A percentile compares a stretch with the other conserved stretches of the same genome.
Evolutionary conservation across 1,140 invertebrate genomes (phyloP).

Genomic region (Penaeus indicus): DNA sequence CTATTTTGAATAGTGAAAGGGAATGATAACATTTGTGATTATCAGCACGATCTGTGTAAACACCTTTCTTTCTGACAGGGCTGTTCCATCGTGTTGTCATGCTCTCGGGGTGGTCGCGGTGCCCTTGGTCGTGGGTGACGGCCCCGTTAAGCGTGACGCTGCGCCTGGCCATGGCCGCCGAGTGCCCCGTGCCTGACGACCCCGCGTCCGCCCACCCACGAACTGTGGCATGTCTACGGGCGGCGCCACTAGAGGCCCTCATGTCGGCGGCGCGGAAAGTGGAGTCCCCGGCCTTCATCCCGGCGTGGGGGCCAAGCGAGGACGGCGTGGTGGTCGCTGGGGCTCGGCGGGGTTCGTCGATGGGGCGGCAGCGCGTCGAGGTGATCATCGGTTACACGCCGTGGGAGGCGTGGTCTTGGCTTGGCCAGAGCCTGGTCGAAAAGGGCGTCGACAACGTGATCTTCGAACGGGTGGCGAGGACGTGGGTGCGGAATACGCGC

Average conservation of each 20-base stretch:
- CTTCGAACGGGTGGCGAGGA: slow-evolving; percentile 62
- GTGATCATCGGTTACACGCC: slow-evolving; percentile 72
- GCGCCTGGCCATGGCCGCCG: slow-evolving; percentile 60
- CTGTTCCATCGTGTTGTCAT: slow-evolving; percentile 76
- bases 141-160: slow-evolving; percentile 67
- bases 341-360: slow-evolving; percentile 22
- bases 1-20: too few species aligned
- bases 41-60: background rate
- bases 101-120: slow-evolving; percentile 79
- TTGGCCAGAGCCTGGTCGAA: slow-evolving; percentile 59
- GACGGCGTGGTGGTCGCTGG: slow-evolving; percentile 84
- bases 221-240: slow-evolving; percentile 79
- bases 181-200: slow-evolving; percentile 64
- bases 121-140: slow-evolving; percentile 75
- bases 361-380: slow-evolving; percentile 91
- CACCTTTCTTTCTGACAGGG: slow-evolving; percentile 68
- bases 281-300: slow-evolving; percentile 84
- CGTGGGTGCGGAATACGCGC: slow-evolving; percentile 66
- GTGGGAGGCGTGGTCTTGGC: slow-evolving; percentile 65
- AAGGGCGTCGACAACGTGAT: slow-evolving; percentile 61
- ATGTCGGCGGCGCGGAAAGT: slow-evolving; percentile 80
- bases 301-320: slow-evolving; percentile 86
- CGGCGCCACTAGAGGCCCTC: slow-evolving; percentile 82
- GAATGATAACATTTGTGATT: too few species aligned
- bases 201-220: slow-evolving; percentile 51